Percentiles rank a stretch among this genome's conserved stretches.
These are phyloP conservation scores for Neodon shergylaensis DNA, from an alignment of 2,113 vertebrate genomes.

Conservation along the genomic window DNA sequence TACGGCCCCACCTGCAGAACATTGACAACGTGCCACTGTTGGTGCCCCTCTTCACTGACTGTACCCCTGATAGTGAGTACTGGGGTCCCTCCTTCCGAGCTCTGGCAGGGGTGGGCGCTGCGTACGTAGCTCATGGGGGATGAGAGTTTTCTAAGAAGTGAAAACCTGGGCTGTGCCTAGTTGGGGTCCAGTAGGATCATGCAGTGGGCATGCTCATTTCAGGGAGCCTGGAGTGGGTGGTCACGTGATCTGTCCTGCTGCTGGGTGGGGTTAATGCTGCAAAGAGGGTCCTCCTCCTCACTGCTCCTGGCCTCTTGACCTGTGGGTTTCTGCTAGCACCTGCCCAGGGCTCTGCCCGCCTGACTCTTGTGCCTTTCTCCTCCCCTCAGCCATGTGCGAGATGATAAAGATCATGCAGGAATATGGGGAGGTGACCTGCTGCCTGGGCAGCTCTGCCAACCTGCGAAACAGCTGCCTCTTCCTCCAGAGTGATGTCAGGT, in stretches of 20 bases:
- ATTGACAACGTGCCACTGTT: conserved; percentile 99
- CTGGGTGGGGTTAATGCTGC: background rate
- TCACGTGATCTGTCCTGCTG: rapidly evolving
- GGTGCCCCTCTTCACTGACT: conserved; percentile 99
- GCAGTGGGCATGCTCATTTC: background rate
- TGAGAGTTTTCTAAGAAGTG: background rate
- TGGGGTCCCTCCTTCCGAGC: background rate
- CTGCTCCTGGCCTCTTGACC: background rate
- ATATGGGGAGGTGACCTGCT: conserved; percentile 97
- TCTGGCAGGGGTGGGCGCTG: background rate
- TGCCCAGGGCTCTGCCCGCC: background rate
- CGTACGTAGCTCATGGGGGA: background rate
- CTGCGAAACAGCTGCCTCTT: conserved; percentile 96
- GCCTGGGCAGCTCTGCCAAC: conserved; percentile 97
- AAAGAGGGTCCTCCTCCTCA: background rate
- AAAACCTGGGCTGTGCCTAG: background rate
- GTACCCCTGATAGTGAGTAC: conserved; percentile 96
- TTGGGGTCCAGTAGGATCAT: background rate
- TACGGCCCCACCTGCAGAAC: conserved; percentile 97
- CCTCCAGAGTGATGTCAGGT: conserved; percentile 97
- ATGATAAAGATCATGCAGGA: conserved; percentile 99
- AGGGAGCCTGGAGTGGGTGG: background rate
- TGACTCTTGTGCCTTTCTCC: background rate
- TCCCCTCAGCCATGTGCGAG: conserved; percentile 95
- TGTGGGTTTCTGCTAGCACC: background rate